phyloP scores from a whole-genome alignment of 2,113 vertebrate species.

The Gulo gulo region DNA sequence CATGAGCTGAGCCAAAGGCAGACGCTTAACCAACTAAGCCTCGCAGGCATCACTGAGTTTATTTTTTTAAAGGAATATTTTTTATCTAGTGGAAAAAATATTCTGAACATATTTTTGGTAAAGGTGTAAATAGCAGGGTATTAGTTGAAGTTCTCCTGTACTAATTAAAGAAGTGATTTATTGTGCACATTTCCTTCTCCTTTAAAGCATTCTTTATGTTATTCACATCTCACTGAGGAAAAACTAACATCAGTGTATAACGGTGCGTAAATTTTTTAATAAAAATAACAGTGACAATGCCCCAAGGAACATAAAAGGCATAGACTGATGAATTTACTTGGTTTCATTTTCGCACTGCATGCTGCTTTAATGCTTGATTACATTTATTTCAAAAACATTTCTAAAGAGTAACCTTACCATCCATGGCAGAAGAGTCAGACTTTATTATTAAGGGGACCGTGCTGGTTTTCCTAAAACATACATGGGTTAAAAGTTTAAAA shows the following conservation, averaged over 20 bases:
- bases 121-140: background rate
- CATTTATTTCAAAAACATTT: constrained; percentile 49
- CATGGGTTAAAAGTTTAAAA: constrained; percentile 47
- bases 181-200: background rate
- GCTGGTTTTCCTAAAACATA: constrained; percentile 30
- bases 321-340: background rate
- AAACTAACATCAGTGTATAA: constrained; percentile 36
- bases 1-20: no score
- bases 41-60: background rate
- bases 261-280: background rate
- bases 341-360: background rate
- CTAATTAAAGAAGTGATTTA: constrained; percentile 30
- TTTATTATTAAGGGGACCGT: background rate
- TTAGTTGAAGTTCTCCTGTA: background rate
- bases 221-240: constrained; percentile 47
- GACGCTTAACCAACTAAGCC: no score
- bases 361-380: background rate
- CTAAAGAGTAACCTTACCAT: background rate
- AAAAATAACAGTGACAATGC: constrained; percentile 39
- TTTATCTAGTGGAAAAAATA: background rate
- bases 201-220: constrained; percentile 42
- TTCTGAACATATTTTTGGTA: background rate
- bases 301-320: background rate
- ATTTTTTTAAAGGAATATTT: background rate
- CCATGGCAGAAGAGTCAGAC: background rate